A percentile compares a stretch with the other conserved stretches of the same genome.
phyloP scores from a whole-genome alignment of 2,888 invertebrate species.

The Eupithecia centaureata region DNA sequence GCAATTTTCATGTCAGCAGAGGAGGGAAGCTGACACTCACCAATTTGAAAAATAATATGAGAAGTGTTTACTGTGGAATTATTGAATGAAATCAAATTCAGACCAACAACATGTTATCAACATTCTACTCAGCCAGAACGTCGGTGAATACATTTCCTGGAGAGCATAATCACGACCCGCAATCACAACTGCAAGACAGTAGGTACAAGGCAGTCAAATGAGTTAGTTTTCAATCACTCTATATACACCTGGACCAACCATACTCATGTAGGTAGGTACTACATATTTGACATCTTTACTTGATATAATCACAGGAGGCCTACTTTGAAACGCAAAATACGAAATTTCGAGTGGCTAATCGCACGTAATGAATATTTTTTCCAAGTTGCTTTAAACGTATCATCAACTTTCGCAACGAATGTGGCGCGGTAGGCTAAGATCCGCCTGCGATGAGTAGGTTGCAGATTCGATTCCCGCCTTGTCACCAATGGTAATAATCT shows the following conservation, averaged over 20 bases:
- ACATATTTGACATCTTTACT: not conserved
- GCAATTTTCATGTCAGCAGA: conserved; percentile 52
- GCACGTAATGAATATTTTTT: not conserved
- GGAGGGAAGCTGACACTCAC: conserved; percentile 17
- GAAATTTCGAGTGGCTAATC: not conserved
- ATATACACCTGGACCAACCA: not conserved
- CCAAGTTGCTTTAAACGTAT: not conserved
- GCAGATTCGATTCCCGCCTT: no score
- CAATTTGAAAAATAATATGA: conserved; percentile 16
- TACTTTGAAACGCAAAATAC: not conserved
- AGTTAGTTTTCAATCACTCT: not conserved
- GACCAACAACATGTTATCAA: not conserved
- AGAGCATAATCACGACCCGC: no score
- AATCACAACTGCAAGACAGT: no score
- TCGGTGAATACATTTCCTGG: not conserved
- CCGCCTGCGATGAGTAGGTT: no score
- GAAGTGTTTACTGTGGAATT: not conserved
- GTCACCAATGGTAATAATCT: no score
- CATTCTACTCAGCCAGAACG: not conserved
- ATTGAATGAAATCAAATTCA: not conserved
- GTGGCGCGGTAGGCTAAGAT: no score
- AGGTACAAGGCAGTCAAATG: no score
- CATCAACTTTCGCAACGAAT: no score
- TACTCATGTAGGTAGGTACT: not conserved
- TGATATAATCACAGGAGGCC: not conserved